Percentiles rank a stretch among this genome's conserved stretches.
phyloP scores from a whole-genome alignment of 2,797 vertebrate genomes.

The Pseudochirops corinnae region DNA sequence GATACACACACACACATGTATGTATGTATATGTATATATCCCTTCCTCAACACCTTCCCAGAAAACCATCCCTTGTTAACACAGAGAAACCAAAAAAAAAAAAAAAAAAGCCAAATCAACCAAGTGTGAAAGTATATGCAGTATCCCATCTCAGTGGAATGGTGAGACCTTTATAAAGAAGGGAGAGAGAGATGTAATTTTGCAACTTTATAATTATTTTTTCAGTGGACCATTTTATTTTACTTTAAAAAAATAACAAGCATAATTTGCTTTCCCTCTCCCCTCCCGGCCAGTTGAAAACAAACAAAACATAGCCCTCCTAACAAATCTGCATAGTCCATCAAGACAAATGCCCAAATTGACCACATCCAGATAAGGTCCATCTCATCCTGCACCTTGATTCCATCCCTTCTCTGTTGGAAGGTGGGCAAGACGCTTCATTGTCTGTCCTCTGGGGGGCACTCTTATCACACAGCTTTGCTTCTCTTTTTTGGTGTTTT shows the following conservation, averaged over 20 bases:
- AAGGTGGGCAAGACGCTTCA: background rate
- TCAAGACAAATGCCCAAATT: background rate
- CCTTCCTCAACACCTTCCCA: background rate
- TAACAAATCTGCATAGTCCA: background rate
- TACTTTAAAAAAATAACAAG: background rate
- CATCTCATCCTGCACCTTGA: background rate
- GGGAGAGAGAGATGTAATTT: background rate
- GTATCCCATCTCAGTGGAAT: background rate
- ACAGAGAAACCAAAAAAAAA: background rate
- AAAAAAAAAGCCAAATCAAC: background rate
- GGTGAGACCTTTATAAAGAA: background rate
- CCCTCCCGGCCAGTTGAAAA: background rate
- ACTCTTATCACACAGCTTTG: background rate
- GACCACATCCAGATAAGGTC: background rate
- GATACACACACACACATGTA: too few species aligned
- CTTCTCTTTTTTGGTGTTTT: background rate
- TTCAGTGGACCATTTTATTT: background rate
- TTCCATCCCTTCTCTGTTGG: too few species aligned
- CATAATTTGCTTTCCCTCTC: background rate
- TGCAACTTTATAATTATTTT: background rate
- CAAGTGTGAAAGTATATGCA: background rate
- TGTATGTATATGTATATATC: too few species aligned
- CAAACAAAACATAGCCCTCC: background rate
- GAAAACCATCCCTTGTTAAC: background rate
- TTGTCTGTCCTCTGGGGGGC: background rate